Conservation (phyloP, 2,888 invertebrate species). For the Leptopilina syphax region DNA sequence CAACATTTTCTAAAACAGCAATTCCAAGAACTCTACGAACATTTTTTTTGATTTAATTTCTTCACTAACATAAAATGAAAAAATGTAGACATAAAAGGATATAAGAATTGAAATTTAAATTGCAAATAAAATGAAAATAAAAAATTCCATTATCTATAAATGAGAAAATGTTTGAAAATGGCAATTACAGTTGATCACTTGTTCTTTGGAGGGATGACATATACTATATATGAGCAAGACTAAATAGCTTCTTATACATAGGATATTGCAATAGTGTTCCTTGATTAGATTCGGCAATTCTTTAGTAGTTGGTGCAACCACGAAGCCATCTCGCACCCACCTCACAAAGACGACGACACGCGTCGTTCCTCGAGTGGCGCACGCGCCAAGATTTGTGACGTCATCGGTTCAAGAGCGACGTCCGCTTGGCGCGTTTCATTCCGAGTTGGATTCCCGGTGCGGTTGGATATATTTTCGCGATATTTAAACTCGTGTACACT, state of each 20-base stretch:
- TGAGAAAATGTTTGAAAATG: too few relatives aligned
- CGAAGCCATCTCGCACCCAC: conserved; percentile 40
- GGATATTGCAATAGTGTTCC: conserved; percentile 4
- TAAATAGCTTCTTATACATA: conserved; percentile 8
- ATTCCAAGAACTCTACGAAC: too few relatives aligned
- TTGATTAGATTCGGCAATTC: conserved; percentile 33
- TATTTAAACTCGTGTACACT: conserved; percentile 43
- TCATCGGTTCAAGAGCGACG: conserved; percentile 47
- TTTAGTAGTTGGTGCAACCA: conserved; percentile 21
- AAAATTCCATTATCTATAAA: too few relatives aligned
- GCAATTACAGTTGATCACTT: too few relatives aligned
- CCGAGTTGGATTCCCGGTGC: conserved; percentile 67
- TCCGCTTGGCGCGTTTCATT: conserved; percentile 60
- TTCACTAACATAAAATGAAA: too few relatives aligned
- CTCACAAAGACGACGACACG: conserved; percentile 51
- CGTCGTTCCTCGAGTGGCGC: conserved; percentile 53
- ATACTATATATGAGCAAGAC: neutral
- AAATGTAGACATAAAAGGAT: too few relatives aligned
- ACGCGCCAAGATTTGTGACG: conserved; percentile 54
- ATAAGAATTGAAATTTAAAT: too few relatives aligned
- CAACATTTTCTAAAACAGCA: too few relatives aligned
- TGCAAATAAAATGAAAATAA: too few relatives aligned
- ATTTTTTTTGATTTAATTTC: too few relatives aligned
- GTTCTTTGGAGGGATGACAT: neutral
- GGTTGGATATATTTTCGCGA: conserved; percentile 59